Conservation (phyloP, 2,113 vertebrate genomes). For the Leucopsar rothschildi region DNA sequence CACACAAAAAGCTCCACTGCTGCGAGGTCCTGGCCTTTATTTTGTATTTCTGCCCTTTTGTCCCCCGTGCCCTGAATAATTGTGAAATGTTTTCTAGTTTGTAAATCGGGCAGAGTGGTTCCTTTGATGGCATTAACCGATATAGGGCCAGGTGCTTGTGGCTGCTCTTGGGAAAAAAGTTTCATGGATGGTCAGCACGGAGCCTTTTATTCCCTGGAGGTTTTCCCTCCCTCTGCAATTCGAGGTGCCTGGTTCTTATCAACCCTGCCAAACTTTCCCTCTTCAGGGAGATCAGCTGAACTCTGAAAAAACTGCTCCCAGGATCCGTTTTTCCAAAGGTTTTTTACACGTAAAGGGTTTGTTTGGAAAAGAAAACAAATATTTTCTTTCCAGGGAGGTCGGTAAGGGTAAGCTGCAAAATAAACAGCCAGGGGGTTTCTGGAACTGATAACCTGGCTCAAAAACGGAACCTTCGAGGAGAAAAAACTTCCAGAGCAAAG, state of each 20-base stretch:
- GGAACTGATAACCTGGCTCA: fast-evolving
- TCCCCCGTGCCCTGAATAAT: neutral
- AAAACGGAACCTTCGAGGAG: neutral
- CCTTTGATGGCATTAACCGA: neutral
- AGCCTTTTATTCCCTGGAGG: neutral
- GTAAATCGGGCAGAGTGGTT: fast-evolving
- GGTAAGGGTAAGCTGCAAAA: too few relatives aligned
- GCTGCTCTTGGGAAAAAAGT: neutral
- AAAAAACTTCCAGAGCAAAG: neutral
- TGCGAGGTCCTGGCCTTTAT: neutral
- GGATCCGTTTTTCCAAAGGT: fast-evolving
- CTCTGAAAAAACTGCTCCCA: neutral
- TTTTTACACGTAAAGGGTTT: neutral
- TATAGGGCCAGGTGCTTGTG: neutral
- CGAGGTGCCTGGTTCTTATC: fast-evolving
- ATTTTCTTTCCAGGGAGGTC: neutral
- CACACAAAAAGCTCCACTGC: neutral
- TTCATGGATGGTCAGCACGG: fast-evolving
- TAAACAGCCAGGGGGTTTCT: fast-evolving
- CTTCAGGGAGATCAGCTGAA: too few relatives aligned
- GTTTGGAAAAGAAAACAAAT: neutral
- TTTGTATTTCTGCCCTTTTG: neutral
- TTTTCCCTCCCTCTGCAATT: neutral
- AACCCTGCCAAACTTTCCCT: fast-evolving
- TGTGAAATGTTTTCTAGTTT: neutral